Percentiles rank a stretch among this genome's conserved stretches.
These are phyloP conservation scores for Brachyhypopomus gauderio DNA, from an alignment of 2,113 vertebrate species.

Conservation along the genomic window DNA sequence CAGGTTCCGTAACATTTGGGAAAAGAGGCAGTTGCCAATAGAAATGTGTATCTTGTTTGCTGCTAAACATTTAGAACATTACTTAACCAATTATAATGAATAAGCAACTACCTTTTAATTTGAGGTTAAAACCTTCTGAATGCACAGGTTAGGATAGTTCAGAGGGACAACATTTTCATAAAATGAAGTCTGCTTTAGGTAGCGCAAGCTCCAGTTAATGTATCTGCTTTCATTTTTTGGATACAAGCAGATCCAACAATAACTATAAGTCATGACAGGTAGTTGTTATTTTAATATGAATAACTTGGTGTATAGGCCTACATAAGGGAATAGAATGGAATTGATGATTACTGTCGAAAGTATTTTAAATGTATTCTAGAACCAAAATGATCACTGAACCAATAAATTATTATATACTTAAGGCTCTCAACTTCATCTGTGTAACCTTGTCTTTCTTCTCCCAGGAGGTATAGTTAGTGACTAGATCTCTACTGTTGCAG, in stretches of 20 bases:
- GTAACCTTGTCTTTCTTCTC: constrained; percentile 9
- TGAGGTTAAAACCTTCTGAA: too few species aligned
- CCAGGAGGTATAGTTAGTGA: constrained; percentile 9
- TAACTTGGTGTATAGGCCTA: neutral
- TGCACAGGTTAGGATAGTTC: too few species aligned
- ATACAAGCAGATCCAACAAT: too few species aligned
- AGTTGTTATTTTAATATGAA: too few species aligned
- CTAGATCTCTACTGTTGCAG: constrained; percentile 19
- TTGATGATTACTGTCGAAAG: neutral
- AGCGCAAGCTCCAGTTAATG: neutral
- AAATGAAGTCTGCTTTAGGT: neutral
- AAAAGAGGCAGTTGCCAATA: neutral
- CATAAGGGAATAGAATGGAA: neutral
- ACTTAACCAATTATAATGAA: neutral
- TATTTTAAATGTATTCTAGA: constrained; percentile 3
- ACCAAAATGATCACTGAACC: constrained; percentile 15
- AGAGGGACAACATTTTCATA: too few species aligned
- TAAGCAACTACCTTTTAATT: neutral
- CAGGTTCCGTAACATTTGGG: neutral
- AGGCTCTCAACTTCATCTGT: constrained; percentile 16
- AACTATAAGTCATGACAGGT: too few species aligned
- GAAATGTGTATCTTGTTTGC: constrained; percentile 22
- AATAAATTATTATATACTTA: constrained; percentile 29
- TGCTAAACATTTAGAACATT: constrained; percentile 4
- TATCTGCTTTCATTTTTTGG: neutral